Conservation (phyloP, 2,113 vertebrate species). For the Phylloscopus trochiloides region DNA sequence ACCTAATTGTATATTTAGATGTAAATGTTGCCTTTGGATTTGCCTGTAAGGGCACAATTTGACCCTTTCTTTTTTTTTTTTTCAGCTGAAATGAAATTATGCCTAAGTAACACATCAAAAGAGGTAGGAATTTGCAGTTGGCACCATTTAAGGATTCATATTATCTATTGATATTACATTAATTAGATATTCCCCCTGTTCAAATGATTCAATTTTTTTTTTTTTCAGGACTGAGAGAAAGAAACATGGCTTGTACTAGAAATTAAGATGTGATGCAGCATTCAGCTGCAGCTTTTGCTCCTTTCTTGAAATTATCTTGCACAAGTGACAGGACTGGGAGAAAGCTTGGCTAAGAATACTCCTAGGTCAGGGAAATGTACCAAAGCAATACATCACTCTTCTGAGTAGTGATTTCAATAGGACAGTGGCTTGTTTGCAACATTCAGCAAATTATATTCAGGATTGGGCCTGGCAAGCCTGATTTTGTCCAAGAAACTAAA, state of each 20-base stretch:
- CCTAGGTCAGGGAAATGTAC: neutral
- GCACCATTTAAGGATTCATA: neutral
- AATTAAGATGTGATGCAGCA: neutral
- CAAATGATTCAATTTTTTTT: neutral
- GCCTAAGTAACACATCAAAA: slow-evolving; percentile 12
- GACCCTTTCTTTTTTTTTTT: neutral
- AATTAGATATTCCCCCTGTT: neutral
- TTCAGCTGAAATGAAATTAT: slow-evolving; percentile 10
- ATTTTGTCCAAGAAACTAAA: neutral
- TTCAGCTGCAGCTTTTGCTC: neutral
- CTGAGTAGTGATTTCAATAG: neutral
- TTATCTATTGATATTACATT: neutral
- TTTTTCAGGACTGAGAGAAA: neutral
- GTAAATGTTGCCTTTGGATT: slow-evolving; percentile 21
- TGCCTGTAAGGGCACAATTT: neutral
- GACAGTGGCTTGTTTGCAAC: neutral
- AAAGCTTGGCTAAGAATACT: neutral
- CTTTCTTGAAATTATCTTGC: neutral
- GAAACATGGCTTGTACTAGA: neutral
- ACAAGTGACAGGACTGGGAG: neutral
- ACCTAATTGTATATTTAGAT: slow-evolving; percentile 23
- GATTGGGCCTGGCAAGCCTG: neutral
- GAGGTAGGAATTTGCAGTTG: neutral
- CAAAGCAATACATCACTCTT: neutral
- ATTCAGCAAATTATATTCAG: neutral